These are phyloP conservation scores for Abrostola triplasia DNA, from an alignment of 2,888 invertebrate genomes.

Conservation along the genomic window DNA sequence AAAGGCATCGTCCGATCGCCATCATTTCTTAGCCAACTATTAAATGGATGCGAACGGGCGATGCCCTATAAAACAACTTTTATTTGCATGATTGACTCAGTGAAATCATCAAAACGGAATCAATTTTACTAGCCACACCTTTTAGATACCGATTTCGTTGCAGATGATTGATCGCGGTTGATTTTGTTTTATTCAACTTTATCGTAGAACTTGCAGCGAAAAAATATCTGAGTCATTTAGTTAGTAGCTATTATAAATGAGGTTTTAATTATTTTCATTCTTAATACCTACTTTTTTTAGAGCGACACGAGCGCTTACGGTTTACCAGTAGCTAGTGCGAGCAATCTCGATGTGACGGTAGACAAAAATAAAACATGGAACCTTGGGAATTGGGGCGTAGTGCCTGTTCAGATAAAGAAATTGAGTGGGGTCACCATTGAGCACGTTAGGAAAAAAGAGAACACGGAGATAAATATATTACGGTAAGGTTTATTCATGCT, in stretches of 20 bases:
- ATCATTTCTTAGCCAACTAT: constrained; percentile 15
- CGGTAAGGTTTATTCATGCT: constrained; percentile 63
- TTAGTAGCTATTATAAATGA: constrained; percentile 25
- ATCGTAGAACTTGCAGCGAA: constrained; percentile 4
- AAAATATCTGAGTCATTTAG: constrained; percentile 13
- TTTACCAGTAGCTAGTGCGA: constrained; percentile 78
- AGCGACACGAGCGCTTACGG: constrained; percentile 81
- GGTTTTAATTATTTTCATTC: constrained; percentile 16
- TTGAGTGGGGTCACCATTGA: constrained; percentile 73
- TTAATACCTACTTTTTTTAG: constrained; percentile 59
- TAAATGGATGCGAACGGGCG: not conserved
- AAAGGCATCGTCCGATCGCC: constrained; percentile 23
- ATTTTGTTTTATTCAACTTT: constrained; percentile 24
- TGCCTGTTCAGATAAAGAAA: constrained; percentile 80
- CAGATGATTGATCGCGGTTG: constrained; percentile 24
- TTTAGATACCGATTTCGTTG: constrained; percentile 22
- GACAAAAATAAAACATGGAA: constrained; percentile 73
- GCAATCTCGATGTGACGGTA: constrained; percentile 72
- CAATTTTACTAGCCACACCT: constrained; percentile 28
- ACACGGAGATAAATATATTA: constrained; percentile 81
- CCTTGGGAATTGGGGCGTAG: constrained; percentile 79
- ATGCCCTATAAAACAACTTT: constrained; percentile 9
- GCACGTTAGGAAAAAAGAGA: constrained; percentile 75
- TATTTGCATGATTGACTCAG: constrained; percentile 41
- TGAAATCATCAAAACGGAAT: constrained; percentile 38